Evolutionary conservation across 2,113 vertebrate genomes (phyloP).

Genomic region (Diadophis punctatus): DNA sequence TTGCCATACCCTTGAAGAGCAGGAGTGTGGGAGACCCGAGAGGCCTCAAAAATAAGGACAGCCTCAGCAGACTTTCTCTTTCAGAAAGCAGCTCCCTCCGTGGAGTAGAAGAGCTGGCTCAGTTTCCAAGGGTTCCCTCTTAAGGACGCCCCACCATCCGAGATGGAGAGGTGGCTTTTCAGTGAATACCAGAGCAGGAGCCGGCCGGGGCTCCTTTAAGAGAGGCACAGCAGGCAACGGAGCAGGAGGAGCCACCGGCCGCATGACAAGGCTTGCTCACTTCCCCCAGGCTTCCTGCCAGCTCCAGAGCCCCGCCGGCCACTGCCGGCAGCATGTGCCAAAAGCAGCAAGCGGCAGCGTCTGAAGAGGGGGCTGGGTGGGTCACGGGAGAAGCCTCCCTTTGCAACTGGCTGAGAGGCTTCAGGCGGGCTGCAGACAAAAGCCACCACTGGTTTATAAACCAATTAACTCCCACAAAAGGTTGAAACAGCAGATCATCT

Average conservation of each 20-base stretch:
- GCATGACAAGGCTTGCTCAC: background rate
- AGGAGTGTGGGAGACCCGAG: background rate
- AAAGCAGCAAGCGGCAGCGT: background rate
- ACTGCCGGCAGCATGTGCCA: background rate
- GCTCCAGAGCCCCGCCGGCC: background rate
- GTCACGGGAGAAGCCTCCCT: background rate
- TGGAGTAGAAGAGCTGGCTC: background rate
- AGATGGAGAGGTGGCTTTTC: background rate
- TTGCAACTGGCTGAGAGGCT: background rate
- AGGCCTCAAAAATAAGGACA: background rate
- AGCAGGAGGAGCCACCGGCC: background rate
- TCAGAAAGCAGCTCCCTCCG: constrained; percentile 25
- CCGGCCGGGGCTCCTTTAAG: constrained; percentile 38
- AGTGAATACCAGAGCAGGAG: background rate
- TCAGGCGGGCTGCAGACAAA: background rate
- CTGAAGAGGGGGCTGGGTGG: background rate
- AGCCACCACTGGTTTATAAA: background rate
- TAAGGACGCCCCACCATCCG: constrained; percentile 11
- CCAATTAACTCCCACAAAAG: background rate
- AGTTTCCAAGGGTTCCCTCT: constrained; percentile 17
- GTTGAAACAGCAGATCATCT: background rate
- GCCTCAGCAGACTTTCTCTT: background rate
- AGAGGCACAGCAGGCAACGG: constrained; percentile 35
- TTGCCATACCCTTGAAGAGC: background rate
- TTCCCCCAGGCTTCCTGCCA: background rate